Conservation (phyloP, 2,797 vertebrate genomes). For the Chelmon rostratus region DNA sequence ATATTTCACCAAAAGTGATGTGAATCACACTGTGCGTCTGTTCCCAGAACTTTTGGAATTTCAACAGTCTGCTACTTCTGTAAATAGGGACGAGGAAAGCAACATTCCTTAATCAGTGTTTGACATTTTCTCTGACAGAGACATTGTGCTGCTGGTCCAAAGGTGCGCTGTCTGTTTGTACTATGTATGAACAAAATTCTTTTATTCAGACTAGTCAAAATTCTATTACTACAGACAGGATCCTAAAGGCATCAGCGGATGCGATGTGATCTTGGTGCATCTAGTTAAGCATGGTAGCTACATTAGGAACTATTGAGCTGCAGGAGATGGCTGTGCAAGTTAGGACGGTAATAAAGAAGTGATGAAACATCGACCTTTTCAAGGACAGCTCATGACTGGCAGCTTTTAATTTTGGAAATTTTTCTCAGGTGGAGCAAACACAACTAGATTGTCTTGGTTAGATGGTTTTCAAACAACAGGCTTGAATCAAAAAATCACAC, state of each 20-base stretch:
- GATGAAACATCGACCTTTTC: background rate
- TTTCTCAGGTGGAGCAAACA: background rate
- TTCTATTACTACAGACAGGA: background rate
- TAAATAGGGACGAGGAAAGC: conserved; percentile 49
- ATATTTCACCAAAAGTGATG: conserved; percentile 81
- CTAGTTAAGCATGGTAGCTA: background rate
- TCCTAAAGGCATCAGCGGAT: background rate
- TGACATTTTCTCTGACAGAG: conserved; percentile 59
- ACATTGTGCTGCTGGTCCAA: conserved; percentile 48
- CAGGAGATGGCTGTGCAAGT: background rate
- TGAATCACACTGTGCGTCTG: conserved; percentile 76
- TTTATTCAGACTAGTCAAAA: background rate
- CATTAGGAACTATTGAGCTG: background rate
- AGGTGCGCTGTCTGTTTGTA: conserved; percentile 12
- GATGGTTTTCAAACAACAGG: background rate
- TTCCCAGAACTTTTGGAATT: conserved; percentile 84
- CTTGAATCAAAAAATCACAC: background rate
- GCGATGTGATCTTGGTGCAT: background rate
- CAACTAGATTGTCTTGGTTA: background rate
- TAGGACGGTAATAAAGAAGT: background rate
- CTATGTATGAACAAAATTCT: background rate
- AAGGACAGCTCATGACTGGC: background rate
- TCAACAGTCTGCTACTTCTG: conserved; percentile 57
- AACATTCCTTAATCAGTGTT: conserved; percentile 65
- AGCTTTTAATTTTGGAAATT: background rate